A percentile compares a stretch with the other conserved stretches of the same genome.
Conservation (phyloP, 2,113 vertebrate genomes). For the Arizona elegans region DNA sequence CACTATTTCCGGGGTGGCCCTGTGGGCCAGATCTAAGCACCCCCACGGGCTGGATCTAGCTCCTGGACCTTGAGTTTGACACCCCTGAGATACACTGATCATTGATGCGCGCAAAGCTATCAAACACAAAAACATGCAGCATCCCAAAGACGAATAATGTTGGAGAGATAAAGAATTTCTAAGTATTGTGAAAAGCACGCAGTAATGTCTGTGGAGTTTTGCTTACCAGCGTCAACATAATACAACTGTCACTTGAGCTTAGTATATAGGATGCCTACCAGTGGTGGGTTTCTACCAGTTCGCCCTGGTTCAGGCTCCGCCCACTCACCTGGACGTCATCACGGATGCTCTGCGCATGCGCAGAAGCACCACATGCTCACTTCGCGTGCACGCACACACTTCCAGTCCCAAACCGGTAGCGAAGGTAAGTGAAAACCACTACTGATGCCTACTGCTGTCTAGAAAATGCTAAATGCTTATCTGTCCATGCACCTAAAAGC, state of each 20-base stretch:
- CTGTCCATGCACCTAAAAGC: not conserved
- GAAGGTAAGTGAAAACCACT: too few species aligned
- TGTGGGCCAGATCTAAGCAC: too few species aligned
- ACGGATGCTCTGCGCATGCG: too few species aligned
- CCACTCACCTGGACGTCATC: too few species aligned
- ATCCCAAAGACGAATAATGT: not conserved
- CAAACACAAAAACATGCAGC: not conserved
- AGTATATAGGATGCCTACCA: not conserved
- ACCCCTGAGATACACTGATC: not conserved
- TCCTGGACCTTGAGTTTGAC: too few species aligned
- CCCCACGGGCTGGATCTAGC: too few species aligned
- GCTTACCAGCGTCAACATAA: not conserved
- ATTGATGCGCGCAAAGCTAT: not conserved
- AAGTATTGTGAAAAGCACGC: not conserved
- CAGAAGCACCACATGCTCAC: too few species aligned
- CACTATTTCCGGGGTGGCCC: too few species aligned
- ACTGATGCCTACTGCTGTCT: not conserved
- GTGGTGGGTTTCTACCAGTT: too few species aligned
- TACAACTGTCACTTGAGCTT: not conserved
- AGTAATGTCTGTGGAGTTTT: not conserved
- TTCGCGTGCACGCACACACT: too few species aligned
- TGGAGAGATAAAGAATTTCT: not conserved
- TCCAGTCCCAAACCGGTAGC: too few species aligned
- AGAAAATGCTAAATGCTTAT: not conserved
- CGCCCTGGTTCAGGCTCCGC: too few species aligned